Base-by-base conservation (phyloP, 2,797 vertebrate genomes). In the Cichlasoma orientale region DNA sequence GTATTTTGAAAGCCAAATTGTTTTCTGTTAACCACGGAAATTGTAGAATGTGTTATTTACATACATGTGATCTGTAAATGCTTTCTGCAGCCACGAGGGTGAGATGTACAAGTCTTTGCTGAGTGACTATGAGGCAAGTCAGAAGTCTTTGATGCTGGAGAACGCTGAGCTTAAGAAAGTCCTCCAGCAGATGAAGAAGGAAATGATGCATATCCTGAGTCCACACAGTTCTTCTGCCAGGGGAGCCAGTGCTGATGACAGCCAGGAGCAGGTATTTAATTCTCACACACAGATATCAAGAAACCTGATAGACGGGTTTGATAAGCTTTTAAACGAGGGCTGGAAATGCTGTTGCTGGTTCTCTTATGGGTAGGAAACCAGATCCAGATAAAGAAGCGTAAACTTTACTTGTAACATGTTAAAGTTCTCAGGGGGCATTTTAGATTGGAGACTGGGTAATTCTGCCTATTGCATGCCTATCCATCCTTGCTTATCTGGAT, bases 161-260 rank as follows among this genome's bases (percentile, higher is more conserved):
- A 99, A 99, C 18, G 94, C 96, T 11, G 98, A 99, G 90, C 96
- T 99, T 53, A 99, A 98, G 86, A 99, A 98, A 87, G 95, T 99
- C 73, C 95, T 99, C 80, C 97, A 99, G 92, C 97, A 98, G 92
- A 99, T 99, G 97, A 99, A 99, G 86, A 97, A 96, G 90, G 98
- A 99, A 81, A 99, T 99, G 95, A 96, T 98, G 41, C 96, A 96
- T 54, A 96, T 99, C 82, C 94, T 99, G 68, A 97, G 96, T 90
- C 96, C 97, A 31, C 90, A 94, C 74, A 96, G 96, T 80, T 92
- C 95, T 52, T 94, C 93, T 50, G 87, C 90, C 72, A 96, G 94
- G 83, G 96, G 96, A 84, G 96, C 95, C 70, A 83, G 85, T 16
- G 77, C 91, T 56, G 96, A 97, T 56, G 97, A 97, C 74, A 94